These are phyloP conservation scores for Antigone vipio DNA, from an alignment of 2,113 vertebrate genomes.

Conservation along the genomic window DNA sequence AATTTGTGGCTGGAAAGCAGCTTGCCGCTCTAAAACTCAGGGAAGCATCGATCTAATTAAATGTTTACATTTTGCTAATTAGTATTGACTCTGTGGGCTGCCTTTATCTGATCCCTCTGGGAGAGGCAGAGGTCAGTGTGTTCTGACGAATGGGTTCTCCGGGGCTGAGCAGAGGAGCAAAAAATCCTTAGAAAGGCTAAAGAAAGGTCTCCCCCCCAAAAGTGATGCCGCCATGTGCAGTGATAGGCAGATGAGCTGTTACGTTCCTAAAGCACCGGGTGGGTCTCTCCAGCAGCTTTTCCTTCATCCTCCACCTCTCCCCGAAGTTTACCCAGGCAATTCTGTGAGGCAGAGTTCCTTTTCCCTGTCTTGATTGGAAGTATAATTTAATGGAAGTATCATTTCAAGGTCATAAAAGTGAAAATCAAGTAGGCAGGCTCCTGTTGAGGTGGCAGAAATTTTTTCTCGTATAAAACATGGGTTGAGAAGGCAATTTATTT, in stretches of 20 bases:
- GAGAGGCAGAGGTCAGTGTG: constrained; percentile 27
- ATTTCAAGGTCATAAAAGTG: constrained; percentile 11
- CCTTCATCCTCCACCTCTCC: not conserved
- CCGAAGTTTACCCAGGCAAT: not conserved
- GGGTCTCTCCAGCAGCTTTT: not conserved
- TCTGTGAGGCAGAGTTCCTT: not conserved
- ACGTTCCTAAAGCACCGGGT: not conserved
- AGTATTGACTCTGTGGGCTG: constrained; percentile 13
- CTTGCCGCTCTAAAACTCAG: not conserved
- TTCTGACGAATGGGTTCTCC: not conserved
- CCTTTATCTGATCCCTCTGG: not conserved
- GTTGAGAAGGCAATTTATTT: not conserved
- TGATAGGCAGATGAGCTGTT: not conserved
- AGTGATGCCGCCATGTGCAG: rapidly evolving
- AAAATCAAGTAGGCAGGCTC: constrained; percentile 14
- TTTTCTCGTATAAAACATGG: not conserved
- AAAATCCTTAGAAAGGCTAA: not conserved
- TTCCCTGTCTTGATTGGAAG: not conserved
- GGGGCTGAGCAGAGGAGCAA: not conserved
- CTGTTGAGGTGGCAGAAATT: not conserved
- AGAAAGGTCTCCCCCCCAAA: rapidly evolving
- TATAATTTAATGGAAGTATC: constrained; percentile 5
- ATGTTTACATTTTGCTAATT: constrained; percentile 59
- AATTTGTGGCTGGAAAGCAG: not conserved
- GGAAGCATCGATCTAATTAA: constrained; percentile 13